These are phyloP conservation scores for Montipora cactus DNA, from an alignment of 64 coral and sea anemone species.

Conservation along the genomic window DNA sequence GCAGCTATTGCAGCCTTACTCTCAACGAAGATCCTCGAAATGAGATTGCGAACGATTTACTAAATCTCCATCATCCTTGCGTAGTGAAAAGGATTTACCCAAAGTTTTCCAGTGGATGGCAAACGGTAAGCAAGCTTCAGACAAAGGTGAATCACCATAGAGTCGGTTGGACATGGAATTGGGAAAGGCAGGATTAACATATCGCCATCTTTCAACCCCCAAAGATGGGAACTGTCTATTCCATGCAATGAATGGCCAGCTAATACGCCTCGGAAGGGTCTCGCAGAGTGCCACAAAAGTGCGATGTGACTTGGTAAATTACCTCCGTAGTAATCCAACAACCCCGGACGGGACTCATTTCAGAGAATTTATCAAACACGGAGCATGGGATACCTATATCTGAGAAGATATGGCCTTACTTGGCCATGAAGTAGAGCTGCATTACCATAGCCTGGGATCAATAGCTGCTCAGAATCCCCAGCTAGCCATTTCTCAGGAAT, in stretches of 20 bases:
- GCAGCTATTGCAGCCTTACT: not conserved
- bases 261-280: not conserved
- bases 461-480: no score
- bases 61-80: not conserved
- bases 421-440: no score
- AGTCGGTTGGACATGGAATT: not conserved
- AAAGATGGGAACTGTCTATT: slow-evolving; percentile 24
- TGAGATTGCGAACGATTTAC: not conserved
- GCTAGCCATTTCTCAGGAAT: no score
- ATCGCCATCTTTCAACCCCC: not conserved
- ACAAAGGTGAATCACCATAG: not conserved
- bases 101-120: not conserved
- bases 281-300: not conserved
- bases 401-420: not conserved
- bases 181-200: not conserved
- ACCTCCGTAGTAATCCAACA: no score
- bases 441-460: no score
- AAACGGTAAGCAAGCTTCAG: not conserved
- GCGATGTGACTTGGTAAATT: no score
- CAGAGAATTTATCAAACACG: not conserved
- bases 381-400: no score
- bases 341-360: not conserved
- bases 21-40: not conserved
- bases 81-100: not conserved
- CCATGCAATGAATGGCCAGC: slow-evolving; percentile 26